A percentile compares a stretch with the other conserved stretches of the same genome.
Evolutionary conservation across 2,888 invertebrate species (phyloP).

Genomic region (Thymelicus sylvestris): DNA sequence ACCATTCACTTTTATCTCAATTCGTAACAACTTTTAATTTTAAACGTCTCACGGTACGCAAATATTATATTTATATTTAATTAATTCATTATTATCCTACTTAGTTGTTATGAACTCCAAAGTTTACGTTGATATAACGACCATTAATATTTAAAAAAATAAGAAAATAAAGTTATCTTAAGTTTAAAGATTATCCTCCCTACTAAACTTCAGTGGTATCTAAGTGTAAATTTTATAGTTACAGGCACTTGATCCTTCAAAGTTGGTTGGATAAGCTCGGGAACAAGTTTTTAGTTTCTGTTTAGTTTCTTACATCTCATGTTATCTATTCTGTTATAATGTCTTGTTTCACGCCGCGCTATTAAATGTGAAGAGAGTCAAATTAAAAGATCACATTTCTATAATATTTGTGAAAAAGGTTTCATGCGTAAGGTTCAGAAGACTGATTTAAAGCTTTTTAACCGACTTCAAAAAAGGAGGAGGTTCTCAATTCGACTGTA

Average conservation of each 20-base stretch:
- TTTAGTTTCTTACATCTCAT: conserved; percentile 27
- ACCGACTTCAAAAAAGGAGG: too few species aligned
- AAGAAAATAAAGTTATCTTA: conserved; percentile 4
- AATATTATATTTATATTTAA: too few species aligned
- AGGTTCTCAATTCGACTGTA: too few species aligned
- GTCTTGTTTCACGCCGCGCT: background rate
- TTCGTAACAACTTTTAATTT: too few species aligned
- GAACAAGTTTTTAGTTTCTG: conserved; percentile 31
- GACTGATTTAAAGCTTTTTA: too few species aligned
- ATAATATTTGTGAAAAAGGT: too few species aligned
- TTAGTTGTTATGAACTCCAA: too few species aligned
- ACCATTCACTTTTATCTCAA: too few species aligned
- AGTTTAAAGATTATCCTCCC: conserved; percentile 14
- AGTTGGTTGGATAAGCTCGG: conserved; percentile 27
- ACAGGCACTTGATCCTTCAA: conserved; percentile 30
- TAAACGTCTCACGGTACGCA: too few species aligned
- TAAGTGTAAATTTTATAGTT: conserved; percentile 34
- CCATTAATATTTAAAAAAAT: background rate
- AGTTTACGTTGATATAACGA: too few species aligned
- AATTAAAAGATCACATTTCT: background rate
- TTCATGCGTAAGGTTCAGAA: too few species aligned
- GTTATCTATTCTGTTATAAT: conserved; percentile 53
- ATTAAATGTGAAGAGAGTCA: background rate
- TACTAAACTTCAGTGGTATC: conserved; percentile 8
- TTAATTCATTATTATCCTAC: too few species aligned